Evolutionary conservation across 2,888 invertebrate species (phyloP), one percentile per base, ranked within the genome.

Genomic region (Brenthis daphne): DNA sequence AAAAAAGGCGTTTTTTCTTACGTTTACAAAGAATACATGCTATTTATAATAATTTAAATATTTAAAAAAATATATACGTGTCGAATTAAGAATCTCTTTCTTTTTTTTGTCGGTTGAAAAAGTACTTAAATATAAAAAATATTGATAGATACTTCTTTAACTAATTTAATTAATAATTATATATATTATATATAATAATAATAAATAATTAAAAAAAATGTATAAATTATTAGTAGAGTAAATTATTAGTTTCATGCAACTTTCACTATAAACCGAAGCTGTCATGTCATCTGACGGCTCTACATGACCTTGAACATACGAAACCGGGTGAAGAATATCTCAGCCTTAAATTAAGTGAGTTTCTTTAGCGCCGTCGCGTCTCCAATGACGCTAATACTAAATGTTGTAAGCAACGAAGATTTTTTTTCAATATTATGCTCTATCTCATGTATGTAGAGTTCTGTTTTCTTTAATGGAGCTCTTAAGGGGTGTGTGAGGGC

Each of bases 351-450:
- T 85, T 85, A 85, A 88, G 84, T 77, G 80, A 82, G 82, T 83
- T 86, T 86, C 83, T 84, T 85, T 71, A 54, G 88, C 90, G 89
- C 88, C 89, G 89, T 80, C 88, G 85, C 79, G 90, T 88, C 88
- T 85, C 82, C 76, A 64, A 57, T 16, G 51, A 48, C 65, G 3
- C 6, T 66, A 33, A 29, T n/a, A 3, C 58, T 11, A 76, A 83
- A 82, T 4, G 78, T n/a, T 75, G 0, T 77, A 85, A 76, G 43
- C 56, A 0, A 12, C 51, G 24, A 13, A 3, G 20, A 37, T 33
- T 29, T 8, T 6, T 12, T 24, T 2, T 1, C 33, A 2, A 56
- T 8, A 29, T 68, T 75, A 2, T 12, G 61, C 70, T 67, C 58
- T 83, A 74, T 60, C 0, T 0, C 0, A 0, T 0, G 11, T 0